phyloP scores from a whole-genome alignment of 1,140 invertebrate species.

The Halesus radiatus region DNA sequence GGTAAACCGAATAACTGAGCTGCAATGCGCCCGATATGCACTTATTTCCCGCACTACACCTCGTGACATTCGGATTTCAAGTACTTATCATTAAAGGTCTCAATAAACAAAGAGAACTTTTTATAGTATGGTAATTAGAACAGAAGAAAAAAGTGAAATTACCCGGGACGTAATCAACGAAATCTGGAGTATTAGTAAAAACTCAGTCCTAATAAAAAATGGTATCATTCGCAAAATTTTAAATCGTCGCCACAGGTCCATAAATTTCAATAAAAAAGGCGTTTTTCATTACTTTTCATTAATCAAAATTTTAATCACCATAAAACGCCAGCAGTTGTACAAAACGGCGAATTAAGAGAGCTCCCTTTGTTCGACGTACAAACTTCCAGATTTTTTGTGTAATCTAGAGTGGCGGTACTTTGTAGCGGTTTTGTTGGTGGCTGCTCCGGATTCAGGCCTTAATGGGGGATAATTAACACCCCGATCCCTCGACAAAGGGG shows the following conservation, averaged over 20 bases:
- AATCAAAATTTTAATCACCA: neutral
- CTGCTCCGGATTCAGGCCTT: neutral
- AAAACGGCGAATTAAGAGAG: neutral
- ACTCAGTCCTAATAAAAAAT: too few species aligned
- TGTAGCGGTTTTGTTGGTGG: neutral
- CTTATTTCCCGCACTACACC: too few species aligned
- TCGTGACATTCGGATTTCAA: too few species aligned
- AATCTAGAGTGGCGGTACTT: neutral
- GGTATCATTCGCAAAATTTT: too few species aligned
- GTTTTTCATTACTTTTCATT: neutral
- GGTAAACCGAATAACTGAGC: too few species aligned
- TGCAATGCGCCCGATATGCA: too few species aligned
- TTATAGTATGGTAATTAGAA: too few species aligned
- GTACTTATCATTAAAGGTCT: too few species aligned
- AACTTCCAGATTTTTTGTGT: slow-evolving; percentile 4
- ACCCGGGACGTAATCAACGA: too few species aligned
- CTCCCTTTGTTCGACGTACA: neutral
- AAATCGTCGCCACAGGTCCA: neutral
- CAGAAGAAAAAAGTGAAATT: too few species aligned
- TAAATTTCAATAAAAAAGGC: slow-evolving; percentile 9
- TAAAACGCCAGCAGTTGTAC: neutral
- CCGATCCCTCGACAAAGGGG: neutral
- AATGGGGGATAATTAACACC: slow-evolving; percentile 8
- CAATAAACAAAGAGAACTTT: too few species aligned
- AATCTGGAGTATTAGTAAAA: too few species aligned